phyloP scores from a whole-genome alignment of 2,113 vertebrate genomes.

The Ptilorrhoa leucosticta region DNA sequence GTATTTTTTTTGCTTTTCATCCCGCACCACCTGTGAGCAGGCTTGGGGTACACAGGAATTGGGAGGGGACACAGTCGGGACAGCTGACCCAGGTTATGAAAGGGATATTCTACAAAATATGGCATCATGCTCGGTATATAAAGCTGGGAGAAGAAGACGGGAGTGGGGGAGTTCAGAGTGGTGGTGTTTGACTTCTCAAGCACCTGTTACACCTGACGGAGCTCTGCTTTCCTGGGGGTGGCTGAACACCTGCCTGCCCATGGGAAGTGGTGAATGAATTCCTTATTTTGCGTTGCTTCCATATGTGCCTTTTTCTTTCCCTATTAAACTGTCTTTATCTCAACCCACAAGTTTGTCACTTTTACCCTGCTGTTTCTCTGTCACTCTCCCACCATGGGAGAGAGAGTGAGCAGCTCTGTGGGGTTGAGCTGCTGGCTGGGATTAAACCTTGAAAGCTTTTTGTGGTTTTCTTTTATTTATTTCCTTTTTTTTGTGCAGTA shows the following conservation, averaged over 20 bases:
- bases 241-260: not conserved
- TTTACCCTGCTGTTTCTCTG: not conserved
- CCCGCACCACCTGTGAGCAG: too few species aligned
- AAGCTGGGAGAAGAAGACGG: not conserved
- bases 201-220: not conserved
- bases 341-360: not conserved
- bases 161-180: not conserved
- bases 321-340: not conserved
- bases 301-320: not conserved
- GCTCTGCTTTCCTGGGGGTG: not conserved
- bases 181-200: not conserved
- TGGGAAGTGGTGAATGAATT: not conserved
- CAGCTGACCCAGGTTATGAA: not conserved
- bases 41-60: not conserved
- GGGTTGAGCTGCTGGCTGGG: not conserved
- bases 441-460: not conserved
- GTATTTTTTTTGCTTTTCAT: not conserved
- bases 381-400: not conserved
- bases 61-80: rapidly evolving
- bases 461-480: rapidly evolving
- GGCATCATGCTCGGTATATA: not conserved
- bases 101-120: not conserved
- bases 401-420: not conserved
- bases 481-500: not conserved
- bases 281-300: not conserved